phyloP scores from a whole-genome alignment of 2,113 vertebrate species.

The Trematocara stigmaticum region DNA sequence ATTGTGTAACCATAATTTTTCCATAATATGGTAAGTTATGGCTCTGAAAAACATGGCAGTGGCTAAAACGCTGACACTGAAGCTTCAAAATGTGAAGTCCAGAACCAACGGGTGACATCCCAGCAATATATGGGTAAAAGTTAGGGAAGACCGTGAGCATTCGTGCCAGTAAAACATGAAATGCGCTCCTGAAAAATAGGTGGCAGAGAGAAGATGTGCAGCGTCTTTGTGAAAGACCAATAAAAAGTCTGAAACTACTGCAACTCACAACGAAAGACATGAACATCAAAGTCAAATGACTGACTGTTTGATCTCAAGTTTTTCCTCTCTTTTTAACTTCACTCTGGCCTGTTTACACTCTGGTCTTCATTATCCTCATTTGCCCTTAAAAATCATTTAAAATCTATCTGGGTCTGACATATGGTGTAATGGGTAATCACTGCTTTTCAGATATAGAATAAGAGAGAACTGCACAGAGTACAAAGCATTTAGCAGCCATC shows the following conservation, averaged over 20 bases:
- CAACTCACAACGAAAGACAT: conserved; percentile 46
- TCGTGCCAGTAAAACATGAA: neutral
- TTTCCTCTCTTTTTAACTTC: conserved; percentile 49
- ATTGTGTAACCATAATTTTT: neutral
- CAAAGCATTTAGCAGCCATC: conserved; percentile 30
- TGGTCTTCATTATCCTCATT: conserved; percentile 64
- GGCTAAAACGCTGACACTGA: neutral
- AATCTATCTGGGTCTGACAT: conserved; percentile 33
- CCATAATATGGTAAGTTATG: neutral
- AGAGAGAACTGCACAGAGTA: neutral
- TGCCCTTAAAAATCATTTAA: conserved; percentile 52
- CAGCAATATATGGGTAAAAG: neutral
- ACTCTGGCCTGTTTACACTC: conserved; percentile 52
- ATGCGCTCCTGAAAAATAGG: conserved; percentile 31
- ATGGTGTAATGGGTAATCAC: neutral
- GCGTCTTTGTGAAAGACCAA: conserved; percentile 48
- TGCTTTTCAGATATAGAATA: neutral
- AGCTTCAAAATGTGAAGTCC: neutral
- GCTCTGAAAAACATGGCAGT: neutral
- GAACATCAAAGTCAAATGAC: conserved; percentile 64
- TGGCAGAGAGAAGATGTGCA: conserved; percentile 36
- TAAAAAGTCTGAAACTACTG: conserved; percentile 59
- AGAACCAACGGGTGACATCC: neutral
- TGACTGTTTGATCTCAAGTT: conserved; percentile 61
- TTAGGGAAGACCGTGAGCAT: neutral